These are phyloP conservation scores for Lasioglossum malachurum DNA, from an alignment of 2,888 invertebrate genomes.

Conservation along the genomic window DNA sequence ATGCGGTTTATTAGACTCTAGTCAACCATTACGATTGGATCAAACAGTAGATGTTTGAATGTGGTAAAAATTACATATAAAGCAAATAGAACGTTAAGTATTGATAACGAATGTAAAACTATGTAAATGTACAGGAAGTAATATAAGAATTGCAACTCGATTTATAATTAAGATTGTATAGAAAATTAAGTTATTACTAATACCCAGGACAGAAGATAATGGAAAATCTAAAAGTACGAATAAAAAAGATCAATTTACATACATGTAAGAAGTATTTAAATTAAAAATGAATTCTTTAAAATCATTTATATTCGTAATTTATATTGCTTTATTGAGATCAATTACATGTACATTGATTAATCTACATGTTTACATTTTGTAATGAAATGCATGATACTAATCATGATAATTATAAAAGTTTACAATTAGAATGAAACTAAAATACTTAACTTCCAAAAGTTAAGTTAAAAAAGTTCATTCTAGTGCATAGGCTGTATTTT, in stretches of 20 bases:
- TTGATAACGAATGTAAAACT: not conserved
- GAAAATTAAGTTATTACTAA: not conserved
- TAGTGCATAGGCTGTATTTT: not conserved
- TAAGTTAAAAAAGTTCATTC: not conserved
- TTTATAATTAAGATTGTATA: not conserved
- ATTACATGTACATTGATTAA: not conserved
- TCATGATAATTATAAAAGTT: not conserved
- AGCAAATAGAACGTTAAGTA: slow-evolving; percentile 14
- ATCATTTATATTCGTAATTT: not conserved
- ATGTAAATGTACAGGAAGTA: slow-evolving; percentile 18
- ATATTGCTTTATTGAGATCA: not conserved
- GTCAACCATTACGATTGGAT: slow-evolving; percentile 77
- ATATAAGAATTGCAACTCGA: slow-evolving; percentile 6
- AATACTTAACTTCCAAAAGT: not conserved
- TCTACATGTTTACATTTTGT: not conserved
- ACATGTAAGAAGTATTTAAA: not conserved
- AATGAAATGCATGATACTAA: not conserved
- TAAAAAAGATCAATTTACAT: not conserved
- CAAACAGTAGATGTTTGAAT: slow-evolving; percentile 64
- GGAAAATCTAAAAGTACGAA: not conserved
- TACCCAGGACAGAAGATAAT: not conserved
- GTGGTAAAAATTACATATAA: not conserved
- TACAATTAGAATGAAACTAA: not conserved
- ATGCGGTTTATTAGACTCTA: slow-evolving; percentile 77
- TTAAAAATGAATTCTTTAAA: slow-evolving; percentile 1